Base-by-base conservation (phyloP, 2,888 invertebrate species). In the Dryocosmus kuriphilus region DNA sequence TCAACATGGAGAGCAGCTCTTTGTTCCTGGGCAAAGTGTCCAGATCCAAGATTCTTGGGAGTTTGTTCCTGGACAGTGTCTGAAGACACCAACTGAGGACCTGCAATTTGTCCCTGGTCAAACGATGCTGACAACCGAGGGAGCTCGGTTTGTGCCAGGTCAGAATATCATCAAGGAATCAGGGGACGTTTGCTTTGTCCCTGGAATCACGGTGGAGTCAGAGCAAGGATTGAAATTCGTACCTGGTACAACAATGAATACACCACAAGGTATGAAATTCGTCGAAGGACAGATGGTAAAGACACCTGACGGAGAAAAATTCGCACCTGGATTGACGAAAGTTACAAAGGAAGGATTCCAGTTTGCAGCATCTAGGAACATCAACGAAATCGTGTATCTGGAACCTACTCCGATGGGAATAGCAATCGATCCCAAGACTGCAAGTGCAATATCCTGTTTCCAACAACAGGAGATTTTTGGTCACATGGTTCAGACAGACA, bases 211-310 rank as follows among this genome's bases (percentile, higher is more conserved):
- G 6, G 92, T 93, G 84, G 91, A 92, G 35, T 91, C 91, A 2
- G 88, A 89, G 51, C 90, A 92, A 61, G 92, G 92, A 6, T 88
- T 92, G 6, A 91, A 92, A 84, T 95, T 95, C 88, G 89, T 95
- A 65, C 94, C 95, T 19, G 95, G 95, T 6, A 93, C 94, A 74
- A 94, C 93, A 32, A 92, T 95, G 35, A 93, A 94, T 77, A 94
- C 95, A 1, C 93, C 94, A 8, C 93, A 94, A 83, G 95, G 95
- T 2, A 92, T 93, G 0, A 94, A 94, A 85, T 95, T 95, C 85
- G 93, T 95, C 65, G 94, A 95, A 91, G 95, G 95, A 2, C 94
- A 95, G 89, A 92, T 95, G 78, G 92, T 95, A 6, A 92, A 93
- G 74, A 94, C 94, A 1, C 92, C 93, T 41, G 92, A 92, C 63